phyloP scores from a whole-genome alignment of 2,113 vertebrate genomes.

The Datnioides undecimradiatus region DNA sequence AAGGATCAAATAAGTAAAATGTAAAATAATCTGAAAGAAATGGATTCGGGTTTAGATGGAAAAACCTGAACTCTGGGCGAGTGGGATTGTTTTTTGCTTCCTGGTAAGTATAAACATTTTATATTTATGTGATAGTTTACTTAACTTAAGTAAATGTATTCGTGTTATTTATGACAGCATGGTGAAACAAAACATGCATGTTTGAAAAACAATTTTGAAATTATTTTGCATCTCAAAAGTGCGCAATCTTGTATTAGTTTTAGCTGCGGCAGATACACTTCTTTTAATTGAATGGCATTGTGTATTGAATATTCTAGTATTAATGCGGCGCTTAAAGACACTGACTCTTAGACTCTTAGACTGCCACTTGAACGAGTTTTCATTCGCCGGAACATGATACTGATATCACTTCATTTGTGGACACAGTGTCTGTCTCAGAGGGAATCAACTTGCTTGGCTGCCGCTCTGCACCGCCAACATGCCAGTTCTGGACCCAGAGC shows the following conservation, averaged over 20 bases:
- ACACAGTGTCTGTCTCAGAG: slow-evolving; percentile 28
- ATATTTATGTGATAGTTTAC: not conserved
- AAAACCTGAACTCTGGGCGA: slow-evolving; percentile 44
- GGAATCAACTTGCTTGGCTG: slow-evolving; percentile 30
- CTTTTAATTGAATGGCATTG: too few species aligned
- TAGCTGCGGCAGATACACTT: not conserved
- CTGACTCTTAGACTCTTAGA: not conserved
- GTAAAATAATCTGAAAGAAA: slow-evolving; percentile 8
- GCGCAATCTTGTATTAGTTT: not conserved
- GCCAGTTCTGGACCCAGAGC: slow-evolving; percentile 77
- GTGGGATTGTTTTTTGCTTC: not conserved
- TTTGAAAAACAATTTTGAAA: not conserved
- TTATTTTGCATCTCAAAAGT: not conserved
- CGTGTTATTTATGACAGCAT: not conserved
- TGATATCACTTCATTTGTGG: slow-evolving; percentile 31
- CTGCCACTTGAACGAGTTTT: not conserved
- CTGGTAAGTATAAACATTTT: slow-evolving; percentile 71
- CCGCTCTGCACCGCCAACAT: slow-evolving; percentile 64
- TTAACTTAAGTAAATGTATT: not conserved
- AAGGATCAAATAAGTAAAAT: slow-evolving; percentile 12
- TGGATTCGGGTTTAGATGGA: slow-evolving; percentile 39
- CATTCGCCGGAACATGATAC: not conserved
- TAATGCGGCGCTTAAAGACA: not conserved
- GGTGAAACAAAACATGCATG: not conserved
- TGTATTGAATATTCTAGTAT: not conserved